Base-by-base conservation (phyloP, 1,140 invertebrate genomes). In the Octopus bimaculoides region DNA sequence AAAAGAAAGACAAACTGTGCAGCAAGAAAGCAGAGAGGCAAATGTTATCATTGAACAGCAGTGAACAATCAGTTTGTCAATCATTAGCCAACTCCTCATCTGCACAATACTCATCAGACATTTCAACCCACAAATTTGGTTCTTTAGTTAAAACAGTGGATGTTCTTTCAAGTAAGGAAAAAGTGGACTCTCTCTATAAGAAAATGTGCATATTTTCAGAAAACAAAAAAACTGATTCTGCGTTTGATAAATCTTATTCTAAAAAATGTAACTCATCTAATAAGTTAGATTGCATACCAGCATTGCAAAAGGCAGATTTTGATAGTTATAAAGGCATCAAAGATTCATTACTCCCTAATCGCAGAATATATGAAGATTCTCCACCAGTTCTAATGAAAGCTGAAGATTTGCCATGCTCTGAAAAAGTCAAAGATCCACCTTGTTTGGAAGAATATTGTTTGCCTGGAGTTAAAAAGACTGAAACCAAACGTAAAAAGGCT, bases 391-490 rank as follows among this genome's bases (percentile, higher is more conserved):
- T 71, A 20, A 71, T 71, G 66, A 71, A 20, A 14, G 66, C 66
- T 6, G 66, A 71, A 71, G 66, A 71, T 17, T 71, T 71, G 66
- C 66, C 66, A 71, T 71, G 66, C 26, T 71, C 66, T 12, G 66
- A 71, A 71, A 71, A 71, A 71, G 66, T 71, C 26, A 71, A 71
- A 20, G 66, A 71, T 20, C 66, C 66, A 71, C 66, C 66, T 10
- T 20, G 66, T 71, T 71, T 71, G 66, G 66, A 71, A 71, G 66
- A 71, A 71, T 71, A 71, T 71, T 14, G 66, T 6, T 14, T 20
- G 6, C 66, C 66, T n/a, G 66, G 17, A n/a, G 26, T 71, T 17
- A 71, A 71, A 71, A 71, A 20, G 66, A 20, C 66, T 17, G 66
- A 71, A 14, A n/a, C 66, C 5, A 14, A 20, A 14, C 17, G 66